Percentiles rank a stretch among this genome's conserved stretches.
Evolutionary conservation across 2,797 vertebrate species (phyloP).

Genomic region (Hydrophis major): DNA sequence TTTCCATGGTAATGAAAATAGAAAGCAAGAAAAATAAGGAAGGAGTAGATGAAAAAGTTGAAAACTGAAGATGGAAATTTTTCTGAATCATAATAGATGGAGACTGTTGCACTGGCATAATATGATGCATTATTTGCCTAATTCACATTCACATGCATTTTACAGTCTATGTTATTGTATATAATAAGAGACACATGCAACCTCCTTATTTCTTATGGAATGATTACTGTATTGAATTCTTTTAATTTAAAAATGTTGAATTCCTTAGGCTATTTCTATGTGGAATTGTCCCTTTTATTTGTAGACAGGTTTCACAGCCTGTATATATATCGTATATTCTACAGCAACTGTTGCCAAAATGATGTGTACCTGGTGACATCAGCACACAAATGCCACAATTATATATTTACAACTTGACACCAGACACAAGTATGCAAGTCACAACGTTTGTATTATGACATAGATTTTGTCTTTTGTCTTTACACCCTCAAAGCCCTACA

Average conservation of each 20-base stretch:
- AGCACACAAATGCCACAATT: neutral
- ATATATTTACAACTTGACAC: neutral
- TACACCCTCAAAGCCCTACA: neutral
- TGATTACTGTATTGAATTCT: neutral
- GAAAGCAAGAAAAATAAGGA: neutral
- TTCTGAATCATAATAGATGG: neutral
- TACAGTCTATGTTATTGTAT: neutral
- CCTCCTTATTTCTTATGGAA: neutral
- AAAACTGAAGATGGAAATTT: neutral
- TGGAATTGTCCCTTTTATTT: neutral
- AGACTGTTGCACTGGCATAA: neutral
- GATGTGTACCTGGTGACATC: neutral
- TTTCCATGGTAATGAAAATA: neutral
- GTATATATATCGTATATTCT: neutral
- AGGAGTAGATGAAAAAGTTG: neutral
- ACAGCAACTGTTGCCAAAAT: neutral
- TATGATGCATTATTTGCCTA: slow-evolving; percentile 2
- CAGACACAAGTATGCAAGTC: neutral
- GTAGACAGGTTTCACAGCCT: neutral
- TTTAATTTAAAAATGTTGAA: neutral
- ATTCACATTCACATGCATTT: neutral
- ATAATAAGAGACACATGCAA: neutral
- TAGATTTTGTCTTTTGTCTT: neutral
- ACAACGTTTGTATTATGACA: neutral
- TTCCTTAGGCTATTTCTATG: neutral